Evolutionary conservation across 2,797 vertebrate genomes (phyloP), one percentile per base, ranked within the genome.

Genomic region (Poecile montanus): DNA sequence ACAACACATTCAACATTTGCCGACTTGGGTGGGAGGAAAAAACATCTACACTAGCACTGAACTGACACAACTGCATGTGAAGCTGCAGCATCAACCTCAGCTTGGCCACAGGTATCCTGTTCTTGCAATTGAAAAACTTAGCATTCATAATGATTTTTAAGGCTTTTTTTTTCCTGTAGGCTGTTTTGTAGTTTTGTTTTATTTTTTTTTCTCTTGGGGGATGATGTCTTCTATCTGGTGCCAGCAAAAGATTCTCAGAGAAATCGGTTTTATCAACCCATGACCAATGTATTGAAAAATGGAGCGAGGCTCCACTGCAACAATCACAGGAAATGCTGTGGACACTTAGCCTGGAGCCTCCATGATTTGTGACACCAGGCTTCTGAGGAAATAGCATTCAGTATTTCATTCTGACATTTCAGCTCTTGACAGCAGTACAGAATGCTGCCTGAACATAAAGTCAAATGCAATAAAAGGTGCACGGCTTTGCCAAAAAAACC

Each of bases 321-420:
- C 89, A 93, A 91, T 82, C 80, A 61, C 0, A 0, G 78, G 67
- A 95, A 86, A 44, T 2, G 2, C 36, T 87, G 77, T 0, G 7
- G 89, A 88, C 71, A 47, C 63, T 86, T 90, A 86, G 80, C 94
- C 93, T 85, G 80, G 45, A 94, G 88, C 88, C 42, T 95, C 80
- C 72, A 51, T 88, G 90, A 91, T 93, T 95, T 94, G 89, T 7
- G 30, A 90, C 91, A 86, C 50, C 3, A 9, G 79, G 71, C 57
- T 82, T 85, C 60, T 80, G 57, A 93, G 91, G 88, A 96, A 95
- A 95, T 54, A 90, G 75, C 83, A 58, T 77, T 88, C 88, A 79
- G 45, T 95, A 95, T 95, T 94, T 95, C 91, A 95, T 93, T 77
- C 56, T 79, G 93, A 95, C 71, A 82, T 88, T 95, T 93, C 83